Conservation (phyloP, 2,888 invertebrate genomes). For the Megamerina dolium region DNA sequence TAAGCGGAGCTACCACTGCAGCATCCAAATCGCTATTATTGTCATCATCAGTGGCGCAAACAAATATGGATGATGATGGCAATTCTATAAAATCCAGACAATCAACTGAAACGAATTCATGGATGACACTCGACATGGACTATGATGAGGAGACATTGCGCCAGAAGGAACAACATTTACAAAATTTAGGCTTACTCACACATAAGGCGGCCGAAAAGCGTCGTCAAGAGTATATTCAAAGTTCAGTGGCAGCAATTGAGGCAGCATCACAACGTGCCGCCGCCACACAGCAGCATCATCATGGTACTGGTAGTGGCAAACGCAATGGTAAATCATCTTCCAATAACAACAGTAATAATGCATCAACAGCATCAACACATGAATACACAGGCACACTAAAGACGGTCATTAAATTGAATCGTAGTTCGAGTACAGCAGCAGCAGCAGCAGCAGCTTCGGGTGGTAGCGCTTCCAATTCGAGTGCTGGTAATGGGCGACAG, state of each 20-base stretch:
- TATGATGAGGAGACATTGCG: conserved; percentile 58
- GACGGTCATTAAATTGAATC: conserved; percentile 74
- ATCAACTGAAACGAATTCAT: conserved; percentile 23
- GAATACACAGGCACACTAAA: conserved; percentile 76
- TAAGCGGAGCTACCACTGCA: not conserved
- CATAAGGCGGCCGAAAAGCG: conserved; percentile 65
- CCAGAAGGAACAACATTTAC: conserved; percentile 67
- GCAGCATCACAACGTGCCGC: conserved; percentile 17
- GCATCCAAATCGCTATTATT: too few species aligned
- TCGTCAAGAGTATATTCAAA: conserved; percentile 45
- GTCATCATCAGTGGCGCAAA: conserved; percentile 11
- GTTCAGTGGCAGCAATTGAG: conserved; percentile 25
- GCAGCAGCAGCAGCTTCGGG: too few species aligned
- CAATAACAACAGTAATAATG: conserved; percentile 16
- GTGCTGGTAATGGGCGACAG: conserved; percentile 23
- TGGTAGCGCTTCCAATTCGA: conserved; percentile 20
- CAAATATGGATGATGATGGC: conserved; percentile 23
- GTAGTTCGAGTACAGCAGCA: conserved; percentile 38
- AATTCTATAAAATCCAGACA: conserved; percentile 29
- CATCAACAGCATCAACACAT: conserved; percentile 26
- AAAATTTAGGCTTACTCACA: conserved; percentile 69
- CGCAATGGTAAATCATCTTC: conserved; percentile 25
- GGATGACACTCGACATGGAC: conserved; percentile 22
- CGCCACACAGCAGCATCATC: conserved; percentile 16
- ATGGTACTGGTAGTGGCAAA: conserved; percentile 2